Base-by-base conservation (phyloP, 2,888 invertebrate genomes). In the Eupsilia transversa region DNA sequence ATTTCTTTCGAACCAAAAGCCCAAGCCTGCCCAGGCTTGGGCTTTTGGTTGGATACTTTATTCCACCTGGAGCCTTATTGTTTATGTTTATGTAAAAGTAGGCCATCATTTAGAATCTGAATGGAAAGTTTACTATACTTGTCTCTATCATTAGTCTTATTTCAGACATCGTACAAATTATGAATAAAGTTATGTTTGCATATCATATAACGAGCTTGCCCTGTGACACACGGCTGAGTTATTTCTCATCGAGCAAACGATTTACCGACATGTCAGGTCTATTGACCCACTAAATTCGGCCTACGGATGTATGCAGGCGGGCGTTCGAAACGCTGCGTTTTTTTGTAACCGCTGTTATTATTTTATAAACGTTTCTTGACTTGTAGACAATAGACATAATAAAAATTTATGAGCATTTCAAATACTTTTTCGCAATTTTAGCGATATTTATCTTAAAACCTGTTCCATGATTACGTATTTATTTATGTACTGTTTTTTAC, bases 241-340 rank as follows among this genome's bases (percentile, higher is more conserved):
- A 83, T 74, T 68, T 77, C 38, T 74, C 77, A 66, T 72, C 73
- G 49, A 70, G 61, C 61, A 72, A 82, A 82, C 70, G 60, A 71
- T 80, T 81, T 73, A 74, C 79, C 76, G 66, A 74, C 85, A 78
- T 70, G 60, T 68, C 73, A 72, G 46, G 70, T 73, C 72, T 76
- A 82, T 72, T 87, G 80, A 87, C 87, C 78, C 60, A 83, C 81
- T 61, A 78, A 65, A 74, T 72, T 70, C 59, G 57, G 35, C 59
- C 52, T 20, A 35, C 54, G 35, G 59, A 60, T 46, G 49, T 38
- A 14, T 33, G 0, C 69, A 82, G n/a, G 57, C 71, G 61, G 60
- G 54, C 76, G 68, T 35, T 65, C 20, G 0, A 66, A 74, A 76
- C 61, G 77, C 71, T 52, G 43, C 61, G 74, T 64, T 74, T 82